Conservation (phyloP, 2,797 vertebrate genomes). For the Trematomus bernacchii region DNA sequence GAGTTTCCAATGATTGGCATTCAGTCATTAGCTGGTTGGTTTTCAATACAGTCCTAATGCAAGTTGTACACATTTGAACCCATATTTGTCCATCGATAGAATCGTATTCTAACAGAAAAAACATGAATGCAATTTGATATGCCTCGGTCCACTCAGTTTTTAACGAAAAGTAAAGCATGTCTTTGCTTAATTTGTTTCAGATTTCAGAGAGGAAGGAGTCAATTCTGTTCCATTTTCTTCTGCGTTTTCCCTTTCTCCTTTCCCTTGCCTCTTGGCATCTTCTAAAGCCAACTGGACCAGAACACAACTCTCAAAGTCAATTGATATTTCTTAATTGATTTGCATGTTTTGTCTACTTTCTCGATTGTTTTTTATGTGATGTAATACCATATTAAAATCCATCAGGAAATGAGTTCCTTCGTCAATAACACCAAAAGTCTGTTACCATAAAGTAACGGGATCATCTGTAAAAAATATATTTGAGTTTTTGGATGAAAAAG, state of each 20-base stretch:
- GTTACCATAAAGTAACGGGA: slow-evolving; percentile 4
- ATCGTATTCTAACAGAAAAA: neutral
- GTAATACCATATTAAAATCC: slow-evolving; percentile 9
- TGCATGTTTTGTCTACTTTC: neutral
- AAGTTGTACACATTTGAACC: neutral
- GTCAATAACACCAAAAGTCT: slow-evolving; percentile 6
- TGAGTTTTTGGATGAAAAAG: neutral
- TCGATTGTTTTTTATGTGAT: neutral
- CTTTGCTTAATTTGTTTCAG: neutral
- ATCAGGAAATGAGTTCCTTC: slow-evolving; percentile 3
- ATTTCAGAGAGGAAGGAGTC: slow-evolving; percentile 3
- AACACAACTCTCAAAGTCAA: neutral
- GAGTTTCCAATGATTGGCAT: neutral
- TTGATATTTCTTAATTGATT: neutral
- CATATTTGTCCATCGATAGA: neutral
- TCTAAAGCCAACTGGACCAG: slow-evolving; percentile 6
- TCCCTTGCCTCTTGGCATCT: neutral
- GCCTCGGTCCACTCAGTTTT: slow-evolving; percentile 9
- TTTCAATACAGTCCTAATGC: neutral
- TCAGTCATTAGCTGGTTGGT: neutral
- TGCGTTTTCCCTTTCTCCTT: neutral
- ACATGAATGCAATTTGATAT: slow-evolving; percentile 6
- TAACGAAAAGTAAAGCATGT: slow-evolving; percentile 10
- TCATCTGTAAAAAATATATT: neutral
- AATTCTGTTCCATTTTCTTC: neutral